Base-by-base conservation (phyloP, 1,140 invertebrate species). In the Drosophila oshimai region DNA sequence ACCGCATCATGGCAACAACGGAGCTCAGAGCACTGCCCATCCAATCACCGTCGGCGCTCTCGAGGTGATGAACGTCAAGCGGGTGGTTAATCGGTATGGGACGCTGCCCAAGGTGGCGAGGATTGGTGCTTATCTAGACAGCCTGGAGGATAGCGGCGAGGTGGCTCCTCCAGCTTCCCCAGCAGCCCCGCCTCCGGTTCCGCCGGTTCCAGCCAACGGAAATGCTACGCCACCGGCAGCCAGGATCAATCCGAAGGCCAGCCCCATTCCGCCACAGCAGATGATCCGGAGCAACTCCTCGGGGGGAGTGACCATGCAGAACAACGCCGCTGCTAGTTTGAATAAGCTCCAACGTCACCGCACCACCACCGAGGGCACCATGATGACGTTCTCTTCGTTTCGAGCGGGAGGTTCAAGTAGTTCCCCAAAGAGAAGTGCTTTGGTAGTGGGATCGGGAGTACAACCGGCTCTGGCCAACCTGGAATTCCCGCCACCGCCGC, bases 41-140 rank as follows among this genome's bases (percentile, higher is more conserved):
- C 92, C 93, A 53, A 79, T 90, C n/a, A 90, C 89, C 0, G 96
- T 98, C 49, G 97, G 96, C 67, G 96, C 97, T 10, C 92, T 99
- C 60, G 98, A 99, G 92, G 97, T 98, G 68, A 97, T 98, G 91
- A 99, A 99, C 93, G 97, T 99, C 49, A 97, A 98, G 86, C 95
- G 97, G 72, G 97, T 97, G 4, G 98, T 99, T 51, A 98, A 97
- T 92, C 94, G 97, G n/a, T 99, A 99, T 90, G 98, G 98, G 4
- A 99, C 98, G 7, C 89, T 98, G 57, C 98, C 98, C 0, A 99
- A 99, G 92, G 97, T 96, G 41, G 97, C 97, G 9, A 93, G 98
- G 26, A 99, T 99, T 73, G 98, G 98, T 7, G 98, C 98, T 0
- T 99, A 98, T 91, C 92, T 99, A 10, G 98, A 99, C 86, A 99